Conservation (phyloP, 2,113 vertebrate genomes). For the Upupa epops region DNA sequence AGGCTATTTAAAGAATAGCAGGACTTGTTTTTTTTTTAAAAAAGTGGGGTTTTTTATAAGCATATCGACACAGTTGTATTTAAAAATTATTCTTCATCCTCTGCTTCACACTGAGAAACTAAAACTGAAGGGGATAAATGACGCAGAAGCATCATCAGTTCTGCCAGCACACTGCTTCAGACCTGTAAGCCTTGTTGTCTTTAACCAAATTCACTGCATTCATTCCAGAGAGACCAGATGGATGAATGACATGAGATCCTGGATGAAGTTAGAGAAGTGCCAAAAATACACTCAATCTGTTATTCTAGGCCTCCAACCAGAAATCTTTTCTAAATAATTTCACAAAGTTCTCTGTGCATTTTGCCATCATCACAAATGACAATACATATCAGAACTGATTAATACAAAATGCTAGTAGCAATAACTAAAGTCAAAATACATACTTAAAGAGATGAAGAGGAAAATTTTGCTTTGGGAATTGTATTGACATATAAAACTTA, state of each 20-base stretch:
- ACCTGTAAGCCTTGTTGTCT: background rate
- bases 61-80: background rate
- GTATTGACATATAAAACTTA: background rate
- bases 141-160: background rate
- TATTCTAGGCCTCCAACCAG: background rate
- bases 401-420: background rate
- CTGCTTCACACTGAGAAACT: background rate
- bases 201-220: slow-evolving; percentile 6
- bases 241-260: background rate
- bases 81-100: background rate
- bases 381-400: too few relatives aligned
- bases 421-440: background rate
- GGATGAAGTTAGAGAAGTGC: background rate
- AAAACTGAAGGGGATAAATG: background rate
- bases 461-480: background rate
- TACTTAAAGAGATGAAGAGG: background rate
- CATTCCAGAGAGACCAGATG: background rate
- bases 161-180: background rate
- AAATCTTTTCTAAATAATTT: background rate
- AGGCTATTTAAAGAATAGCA: background rate
- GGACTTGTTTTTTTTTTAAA: background rate
- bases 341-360: background rate
- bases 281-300: background rate
- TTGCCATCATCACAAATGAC: background rate
- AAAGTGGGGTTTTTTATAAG: background rate